Base-by-base conservation (phyloP, 2,888 invertebrate genomes). In the Lepeophtheirus nordmannii region DNA sequence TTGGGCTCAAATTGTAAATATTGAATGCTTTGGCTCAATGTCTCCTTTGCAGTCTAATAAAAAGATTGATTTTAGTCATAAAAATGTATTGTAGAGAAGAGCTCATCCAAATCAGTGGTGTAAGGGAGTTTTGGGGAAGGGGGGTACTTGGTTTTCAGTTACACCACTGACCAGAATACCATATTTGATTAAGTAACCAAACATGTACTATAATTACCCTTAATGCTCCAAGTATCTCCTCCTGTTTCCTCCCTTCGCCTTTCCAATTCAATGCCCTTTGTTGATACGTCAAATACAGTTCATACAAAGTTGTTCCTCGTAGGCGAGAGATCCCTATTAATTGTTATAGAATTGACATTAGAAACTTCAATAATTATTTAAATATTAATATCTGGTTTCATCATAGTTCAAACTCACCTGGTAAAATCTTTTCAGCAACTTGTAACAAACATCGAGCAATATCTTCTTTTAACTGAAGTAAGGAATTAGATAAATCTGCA, bases 311-410 rank as follows among this genome's bases (percentile, higher is more conserved):
- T 0, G 71, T 71, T 58, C 71, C 71, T 46, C 71, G 69, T 40
- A 72, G 70, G 66, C 69, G 71, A 14, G 71, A 70, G 57, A 72
- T 71, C 11, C 71, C 72, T 70, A 67, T 14, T 59, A 68, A 65
- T 62, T 66, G 7, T 5, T 30, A 30, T 7, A 30, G 3, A 30
- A 30, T 7, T 30, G 30, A 30, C 30, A 30, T 30, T 7, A 30
- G 7, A 30, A 7, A 30, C 30, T 30, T 7, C 2, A 30, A 30
- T 30, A 2, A 2, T 30, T 30, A 2, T 5, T 30, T 30, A 30
- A 5, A 5, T 30, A 30, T 30, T 30, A 7, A 30, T 2, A 30
- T 30, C 2, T 30, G 7, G 7, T 30, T 30, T 30, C 30, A 30
- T 30, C 30, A 2, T 30, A 30, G 7, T 30, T 30, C 30, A 30